Conservation (phyloP, 1,140 invertebrate species). For the Drosophila insularis region DNA sequence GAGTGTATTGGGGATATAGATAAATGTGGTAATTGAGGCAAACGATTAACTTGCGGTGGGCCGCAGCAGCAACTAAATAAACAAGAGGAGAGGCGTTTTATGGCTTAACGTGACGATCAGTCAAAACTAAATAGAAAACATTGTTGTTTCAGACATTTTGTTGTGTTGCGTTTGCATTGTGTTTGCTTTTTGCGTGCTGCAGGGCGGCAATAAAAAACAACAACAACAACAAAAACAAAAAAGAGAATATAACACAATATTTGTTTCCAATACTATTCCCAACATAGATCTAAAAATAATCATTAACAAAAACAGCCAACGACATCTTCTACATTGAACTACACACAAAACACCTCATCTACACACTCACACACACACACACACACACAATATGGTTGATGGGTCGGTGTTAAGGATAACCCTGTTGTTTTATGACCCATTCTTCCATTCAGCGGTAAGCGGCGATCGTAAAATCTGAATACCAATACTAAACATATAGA, state of each 20-base stretch:
- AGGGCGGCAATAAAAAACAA: slow-evolving; percentile 57
- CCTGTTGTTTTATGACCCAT: slow-evolving; percentile 78
- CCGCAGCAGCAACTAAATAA: slow-evolving; percentile 56
- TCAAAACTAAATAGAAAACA: slow-evolving; percentile 68
- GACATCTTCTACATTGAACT: slow-evolving; percentile 24
- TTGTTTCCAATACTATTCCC: slow-evolving; percentile 79
- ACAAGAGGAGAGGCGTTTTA: slow-evolving; percentile 64
- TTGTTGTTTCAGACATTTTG: slow-evolving; percentile 61
- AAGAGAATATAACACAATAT: slow-evolving; percentile 44
- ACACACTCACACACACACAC: not conserved
- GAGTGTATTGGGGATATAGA: not conserved
- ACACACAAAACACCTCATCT: not conserved
- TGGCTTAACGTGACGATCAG: slow-evolving; percentile 69
- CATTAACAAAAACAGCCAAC: slow-evolving; percentile 44
- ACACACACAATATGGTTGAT: not conserved
- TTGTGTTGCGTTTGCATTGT: slow-evolving; percentile 30
- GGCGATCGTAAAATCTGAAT: slow-evolving; percentile 69
- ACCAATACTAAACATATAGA: slow-evolving; percentile 2
- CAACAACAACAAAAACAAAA: too few species aligned
- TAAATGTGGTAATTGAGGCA: slow-evolving; percentile 30
- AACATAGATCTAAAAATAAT: slow-evolving; percentile 77
- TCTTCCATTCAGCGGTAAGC: slow-evolving; percentile 65
- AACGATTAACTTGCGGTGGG: slow-evolving; percentile 60
- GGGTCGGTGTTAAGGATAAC: slow-evolving; percentile 57
- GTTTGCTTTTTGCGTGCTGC: slow-evolving; percentile 39